Base-by-base conservation (phyloP, 1,140 invertebrate species). In the Drosophila nigrodunni region DNA sequence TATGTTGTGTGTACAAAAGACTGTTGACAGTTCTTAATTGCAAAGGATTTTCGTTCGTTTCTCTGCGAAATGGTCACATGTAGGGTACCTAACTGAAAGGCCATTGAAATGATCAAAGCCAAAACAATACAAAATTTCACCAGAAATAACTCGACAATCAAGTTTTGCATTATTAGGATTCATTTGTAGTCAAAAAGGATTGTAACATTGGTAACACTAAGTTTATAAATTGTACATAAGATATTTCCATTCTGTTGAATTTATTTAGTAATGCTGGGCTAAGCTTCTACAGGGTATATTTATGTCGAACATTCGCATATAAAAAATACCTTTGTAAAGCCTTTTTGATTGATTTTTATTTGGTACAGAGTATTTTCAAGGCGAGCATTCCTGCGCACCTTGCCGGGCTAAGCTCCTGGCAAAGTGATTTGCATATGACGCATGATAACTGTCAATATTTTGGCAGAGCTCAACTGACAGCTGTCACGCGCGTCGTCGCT, bases 21-120 rank as follows among this genome's bases (percentile, higher is more conserved):
- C 85, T 74, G 83, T 76, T 86, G 85, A 90, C 87, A 89, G 82
- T 79, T 76, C 85, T 89, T 89, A 90, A 89, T 90, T 89, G 86
- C 74, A 78, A 85, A 66, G 78, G 85, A 89, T 85, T 73, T 82
- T 58, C 15, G 35, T 43, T 59, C 43, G 10, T 10, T n/a, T 10
- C 49, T 21, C 18, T 11, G 35, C 3, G 18, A 6, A 57, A 18
- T 39, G 35, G 25, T 13, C 43, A 13, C 9, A 43, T 15, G 21
- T 54, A 54, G 39, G 39, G 10, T 41, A 41, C 11, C 9, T 0
- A 54, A 5, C 35, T 8, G 10, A 43, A 25, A 25, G 39, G 55
- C 7, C 18, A 2, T 21, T 21, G 55, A 58, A 13, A 18, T 39
- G 52, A 57, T 57, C 13, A 57, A 57, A 57, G 37, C 30, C 41